A percentile compares a stretch with the other conserved stretches of the same genome.
Evolutionary conservation across 2,113 vertebrate genomes (phyloP).

Genomic region (Smithornis capensis): DNA sequence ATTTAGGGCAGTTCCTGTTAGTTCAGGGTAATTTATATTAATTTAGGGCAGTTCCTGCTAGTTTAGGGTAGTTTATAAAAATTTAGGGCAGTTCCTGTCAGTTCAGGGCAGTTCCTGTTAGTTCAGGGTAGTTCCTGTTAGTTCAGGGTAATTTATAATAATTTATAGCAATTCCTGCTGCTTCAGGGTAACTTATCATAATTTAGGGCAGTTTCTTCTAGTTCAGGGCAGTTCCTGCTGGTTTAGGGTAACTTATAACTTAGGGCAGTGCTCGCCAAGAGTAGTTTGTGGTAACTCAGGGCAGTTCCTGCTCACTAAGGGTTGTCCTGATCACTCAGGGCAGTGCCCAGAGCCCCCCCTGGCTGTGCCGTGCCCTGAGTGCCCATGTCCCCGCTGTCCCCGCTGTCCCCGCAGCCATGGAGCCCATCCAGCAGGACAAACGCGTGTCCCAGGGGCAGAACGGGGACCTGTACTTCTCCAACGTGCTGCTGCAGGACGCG

Average conservation of each 20-base stretch:
- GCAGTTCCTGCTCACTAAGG: too few species aligned
- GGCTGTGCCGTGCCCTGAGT: not conserved
- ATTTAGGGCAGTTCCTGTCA: not conserved
- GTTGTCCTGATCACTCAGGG: too few species aligned
- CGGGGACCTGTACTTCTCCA: conserved; percentile 96
- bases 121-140: rapidly evolving
- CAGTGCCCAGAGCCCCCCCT: too few species aligned
- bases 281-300: too few species aligned
- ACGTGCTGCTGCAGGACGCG: conserved; percentile 86
- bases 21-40: not conserved
- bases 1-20: not conserved
- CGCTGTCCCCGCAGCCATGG: conserved; percentile 78
- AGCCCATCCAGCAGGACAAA: conserved; percentile 86
- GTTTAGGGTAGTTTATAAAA: not conserved
- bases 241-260: too few species aligned
- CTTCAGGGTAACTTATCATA: rapidly evolving
- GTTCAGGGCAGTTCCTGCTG: too few species aligned
- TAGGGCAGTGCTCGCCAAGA: too few species aligned
- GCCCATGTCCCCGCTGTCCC: not conserved
- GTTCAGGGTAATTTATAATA: not conserved
- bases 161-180: not conserved
- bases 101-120: rapidly evolving
- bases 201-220: not conserved
- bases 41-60: not conserved
- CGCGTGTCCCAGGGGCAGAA: conserved; percentile 95